Evolutionary conservation across 2,797 vertebrate species (phyloP), one percentile per base, ranked within the genome.

Genomic region (Bradypus variegatus): DNA sequence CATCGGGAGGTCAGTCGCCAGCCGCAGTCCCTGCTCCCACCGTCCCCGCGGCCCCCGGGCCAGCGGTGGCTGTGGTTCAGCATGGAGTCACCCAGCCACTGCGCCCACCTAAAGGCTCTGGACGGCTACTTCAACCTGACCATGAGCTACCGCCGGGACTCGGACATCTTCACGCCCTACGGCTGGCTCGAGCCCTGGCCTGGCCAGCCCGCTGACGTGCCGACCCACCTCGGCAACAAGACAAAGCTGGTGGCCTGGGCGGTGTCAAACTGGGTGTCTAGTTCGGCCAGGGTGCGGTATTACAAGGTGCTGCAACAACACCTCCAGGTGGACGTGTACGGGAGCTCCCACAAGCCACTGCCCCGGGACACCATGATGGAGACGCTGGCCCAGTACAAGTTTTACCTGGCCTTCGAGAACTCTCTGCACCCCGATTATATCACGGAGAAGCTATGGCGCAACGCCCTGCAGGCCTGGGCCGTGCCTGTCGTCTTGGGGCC

Each of bases 401-500:
- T 97, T 92, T 97, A 97, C 90, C 77, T 97, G 94, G 96, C 97
- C 11, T 98, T 97, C 0, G 96, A 97, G 95, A 97, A 97, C 89
- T 96, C 97, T 0, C 31, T 38, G 75, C 96, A 97, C 0, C 75
- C 77, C 1, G 97, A 97, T 86, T 97, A 96, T 88, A 95, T 97
- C 94, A 97, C 96, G 0, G 96, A 97, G 95, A 97, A 97, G 89
- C 84, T 96, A 41, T 98, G 98, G 98, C 48, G 36, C 25, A 99
- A 98, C 0, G 95, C 96, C 11, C 33, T 97, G 79, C 38, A 38
- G 12, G 78, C 96, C 0, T 62, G 95, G 76, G 78, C 96, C 0
- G 45, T 96, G 65, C 98, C 98, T 0, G 95, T 99, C 0, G 96
- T 97, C 33, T 84, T 96, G 53, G 96, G 97, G 0, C 96, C 97